These are phyloP conservation scores for Emydocephalus ijimae DNA, from an alignment of 2,113 vertebrate genomes.

Conservation along the genomic window DNA sequence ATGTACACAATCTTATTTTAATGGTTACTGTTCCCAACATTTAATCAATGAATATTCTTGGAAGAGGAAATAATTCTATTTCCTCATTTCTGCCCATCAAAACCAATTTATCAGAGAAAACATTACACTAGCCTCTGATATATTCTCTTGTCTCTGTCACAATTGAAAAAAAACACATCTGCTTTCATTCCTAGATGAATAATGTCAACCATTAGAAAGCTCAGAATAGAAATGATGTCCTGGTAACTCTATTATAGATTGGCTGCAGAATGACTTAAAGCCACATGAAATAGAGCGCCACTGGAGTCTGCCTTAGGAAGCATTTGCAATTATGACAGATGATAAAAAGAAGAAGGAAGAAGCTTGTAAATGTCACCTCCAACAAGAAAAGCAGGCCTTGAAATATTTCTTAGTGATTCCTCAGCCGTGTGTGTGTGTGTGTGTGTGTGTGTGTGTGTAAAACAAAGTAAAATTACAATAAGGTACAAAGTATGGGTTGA, in stretches of 20 bases:
- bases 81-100: not conserved
- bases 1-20: not conserved
- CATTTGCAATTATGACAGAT: slow-evolving; percentile 10
- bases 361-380: not conserved
- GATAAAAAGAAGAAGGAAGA: slow-evolving; percentile 13
- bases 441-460: not conserved
- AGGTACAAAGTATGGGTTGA: not conserved
- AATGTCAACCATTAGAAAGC: not conserved
- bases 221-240: not conserved
- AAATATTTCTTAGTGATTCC: accelerated
- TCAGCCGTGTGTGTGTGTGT: no score
- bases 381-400: not conserved
- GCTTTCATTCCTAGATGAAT: slow-evolving; percentile 4
- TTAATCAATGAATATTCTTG: not conserved
- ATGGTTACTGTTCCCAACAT: not conserved
- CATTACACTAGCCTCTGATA: accelerated
- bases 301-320: slow-evolving; percentile 12
- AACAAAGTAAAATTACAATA: not conserved
- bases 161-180: not conserved
- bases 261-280: not conserved
- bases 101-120: not conserved
- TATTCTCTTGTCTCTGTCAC: not conserved
- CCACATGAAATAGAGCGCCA: not conserved
- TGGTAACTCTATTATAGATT: slow-evolving; percentile 25
- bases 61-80: slow-evolving; percentile 9